A percentile compares a stretch with the other conserved stretches of the same genome.
Conservation (phyloP, 2,888 invertebrate species). For the Diloba caeruleocephala region DNA sequence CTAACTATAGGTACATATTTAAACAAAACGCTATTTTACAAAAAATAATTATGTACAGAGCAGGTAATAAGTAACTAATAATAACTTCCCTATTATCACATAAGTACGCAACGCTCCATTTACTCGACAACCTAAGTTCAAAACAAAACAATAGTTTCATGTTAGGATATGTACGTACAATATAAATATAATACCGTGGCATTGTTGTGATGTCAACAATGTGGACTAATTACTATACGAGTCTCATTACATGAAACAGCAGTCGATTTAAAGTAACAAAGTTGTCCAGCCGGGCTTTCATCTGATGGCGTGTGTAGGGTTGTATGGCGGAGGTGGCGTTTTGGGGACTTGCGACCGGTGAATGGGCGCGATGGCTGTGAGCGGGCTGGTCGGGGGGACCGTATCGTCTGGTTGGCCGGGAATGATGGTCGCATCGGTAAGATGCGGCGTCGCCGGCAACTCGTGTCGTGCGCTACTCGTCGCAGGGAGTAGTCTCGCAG, state of each 20-base stretch:
- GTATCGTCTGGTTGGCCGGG: constrained; percentile 73
- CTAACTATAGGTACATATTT: constrained; percentile 56
- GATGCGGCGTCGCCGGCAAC: constrained; percentile 52
- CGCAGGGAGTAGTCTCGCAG: constrained; percentile 86
- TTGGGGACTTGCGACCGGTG: constrained; percentile 82
- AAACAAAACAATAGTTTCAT: constrained; percentile 75
- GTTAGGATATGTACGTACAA: constrained; percentile 79
- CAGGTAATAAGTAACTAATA: constrained; percentile 78
- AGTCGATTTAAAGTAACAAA: constrained; percentile 83
- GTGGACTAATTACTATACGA: constrained; percentile 66
- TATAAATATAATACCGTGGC: constrained; percentile 80
- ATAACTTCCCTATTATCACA: constrained; percentile 84
- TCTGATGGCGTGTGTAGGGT: constrained; percentile 85
- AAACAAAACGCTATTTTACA: constrained; percentile 67
- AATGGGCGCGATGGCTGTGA: constrained; percentile 66
- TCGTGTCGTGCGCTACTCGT: constrained; percentile 73
- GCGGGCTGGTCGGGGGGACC: constrained; percentile 44
- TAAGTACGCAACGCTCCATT: constrained; percentile 80
- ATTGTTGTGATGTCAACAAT: constrained; percentile 64
- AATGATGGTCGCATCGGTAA: constrained; percentile 66
- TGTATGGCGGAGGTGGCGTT: constrained; percentile 86
- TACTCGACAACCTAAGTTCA: constrained; percentile 72
- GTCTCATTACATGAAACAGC: constrained; percentile 86
- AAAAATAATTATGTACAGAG: constrained; percentile 79
- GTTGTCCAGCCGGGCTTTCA: constrained; percentile 73